Base-by-base conservation (phyloP, 2,113 vertebrate genomes). In the Myiopsitta monachus region DNA sequence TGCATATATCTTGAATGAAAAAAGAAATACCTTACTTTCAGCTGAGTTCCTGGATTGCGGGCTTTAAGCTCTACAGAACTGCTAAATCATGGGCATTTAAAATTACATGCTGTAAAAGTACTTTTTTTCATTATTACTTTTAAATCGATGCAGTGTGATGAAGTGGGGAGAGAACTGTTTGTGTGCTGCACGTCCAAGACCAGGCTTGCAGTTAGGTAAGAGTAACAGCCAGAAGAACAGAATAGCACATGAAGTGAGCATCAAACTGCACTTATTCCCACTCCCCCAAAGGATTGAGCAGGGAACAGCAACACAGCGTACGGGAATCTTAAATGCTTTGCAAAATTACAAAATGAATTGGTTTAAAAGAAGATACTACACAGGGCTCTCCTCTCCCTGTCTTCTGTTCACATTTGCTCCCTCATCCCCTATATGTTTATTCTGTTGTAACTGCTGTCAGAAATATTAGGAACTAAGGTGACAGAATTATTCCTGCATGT, bases 361-460 rank as follows among this genome's bases (percentile, higher is more conserved):
- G 11, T 92, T 85, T 59, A 75, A 55, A 90, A 69, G 43, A 33
- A 81, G 36, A 12, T 55, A 33, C 24, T 47, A 22, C 6, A 15
- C 8, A 11, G 18, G 30, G 17, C 57, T 89, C 47, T 43, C 21
- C 43, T 84, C 28, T 77, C 59, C 18, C 47, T 1, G 1, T 81
- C 38, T 68, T 57, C 82, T 17, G 12, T 55, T 88, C 47, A 61
- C 18, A 11, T 64, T 78, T 78, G 73, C 24, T 81, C 47, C 52
- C 44, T 41, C 30, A n/a, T n/a, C n/a, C 55, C 7, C n/a, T 87
- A 68, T 78, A 91, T 92, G 61, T 72, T 94, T 96, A 94, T 96
- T 95, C 87, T 87, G n/a, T 67, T 81, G 61, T 61, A 87, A 75
- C 52, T 73, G 33, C 83, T 92, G 54, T 24, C 80, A 95, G 64